Evolutionary conservation across 1,140 invertebrate genomes (phyloP), one percentile per base, ranked within the genome.

Genomic region (Theocolax elegans): DNA sequence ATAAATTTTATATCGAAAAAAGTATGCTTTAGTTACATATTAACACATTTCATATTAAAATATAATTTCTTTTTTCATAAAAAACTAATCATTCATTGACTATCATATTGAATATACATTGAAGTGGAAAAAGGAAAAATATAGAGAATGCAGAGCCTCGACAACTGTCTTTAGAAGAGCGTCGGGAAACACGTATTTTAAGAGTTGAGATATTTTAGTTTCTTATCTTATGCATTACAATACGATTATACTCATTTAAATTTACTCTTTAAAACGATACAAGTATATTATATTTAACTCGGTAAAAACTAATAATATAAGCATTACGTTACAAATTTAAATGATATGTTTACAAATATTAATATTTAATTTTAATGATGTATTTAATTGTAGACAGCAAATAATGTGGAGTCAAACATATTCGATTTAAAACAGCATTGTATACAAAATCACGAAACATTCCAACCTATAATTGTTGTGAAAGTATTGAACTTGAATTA

Each of bases 381-480:
- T n/a, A 35, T 65, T 65, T 66, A 29, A 62, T 58, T 58, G 10
- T 23, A 58, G 31, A 19, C 27, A 21, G 31, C 54, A 3, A 58
- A 58, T 23, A 31, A 58, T 1, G 27, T 58, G 17, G 0, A 21
- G n/a, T 12, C 17, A n/a, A 53, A 62, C 27, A 12, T 53, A 10
- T 27, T 29, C 25, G 35, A 66, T 51, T 44, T 66, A 46, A 23
- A 60, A 1, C 1, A 23, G n/a, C 44, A 51, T 13, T 40, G 60
- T n/a, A 54, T 66, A 23, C n/a, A 27, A 59, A 66, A 44, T 59
- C 54, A 46, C 7, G 46, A 72, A 10, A 72, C 70, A 2, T 48
- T 72, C 1, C 70, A 72, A 40, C 70, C 70, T 3, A 12, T 72
- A 1, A 51, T 72, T 9, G 58, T 58, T 3, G 40, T 53, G 7